Evolutionary conservation across 2,888 invertebrate genomes (phyloP), one percentile per base, ranked within the genome.

Genomic region (Eupeodes latifasciatus): DNA sequence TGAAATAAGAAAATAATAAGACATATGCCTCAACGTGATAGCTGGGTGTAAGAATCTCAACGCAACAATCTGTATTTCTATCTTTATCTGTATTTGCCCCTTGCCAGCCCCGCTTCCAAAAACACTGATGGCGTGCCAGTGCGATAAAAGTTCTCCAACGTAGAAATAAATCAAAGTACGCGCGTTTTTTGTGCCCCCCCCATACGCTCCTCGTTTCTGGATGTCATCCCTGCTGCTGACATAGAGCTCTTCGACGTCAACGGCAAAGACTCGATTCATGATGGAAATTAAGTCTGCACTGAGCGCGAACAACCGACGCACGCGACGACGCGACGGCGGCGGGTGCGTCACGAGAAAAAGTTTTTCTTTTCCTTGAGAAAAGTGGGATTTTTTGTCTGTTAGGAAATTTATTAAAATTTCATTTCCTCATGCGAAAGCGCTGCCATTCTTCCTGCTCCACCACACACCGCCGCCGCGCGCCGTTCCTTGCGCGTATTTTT

Each of bases 361-460:
- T 51, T 82, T 82, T 55, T 71, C 53, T 71, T 69, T 86, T 80
- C 79, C n/a, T 80, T 71, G 79, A 71, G 78, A 83, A 87, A 82
- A 78, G 47, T 44, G 19, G 61, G 61, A 75, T 69, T 81, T 76
- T 76, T 71, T 71, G 72, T 77, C 62, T 49, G 82, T 78, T 79
- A 75, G 78, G 53, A 79, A 71, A 87, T 87, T 87, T 87, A 83
- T 87, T 83, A 87, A 87, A 80, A 76, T 87, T 83, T 76, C 79
- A 79, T 83, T 79, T 87, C 76, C 83, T 74, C 75, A 71, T 80
- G 79, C 75, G 66, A 87, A 75, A 66, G 76, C 79, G 62, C 59
- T 79, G 59, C 69, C 69, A 69, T 66, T 66, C 44, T 59, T 11
- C 49, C 36, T 12, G 34, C 16, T 47, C 40, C 66, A 2, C 10